Percentiles rank a stretch among this genome's conserved stretches.
phyloP scores from a whole-genome alignment of 2,888 invertebrate species.

The Dolichomitus sp. region DNA sequence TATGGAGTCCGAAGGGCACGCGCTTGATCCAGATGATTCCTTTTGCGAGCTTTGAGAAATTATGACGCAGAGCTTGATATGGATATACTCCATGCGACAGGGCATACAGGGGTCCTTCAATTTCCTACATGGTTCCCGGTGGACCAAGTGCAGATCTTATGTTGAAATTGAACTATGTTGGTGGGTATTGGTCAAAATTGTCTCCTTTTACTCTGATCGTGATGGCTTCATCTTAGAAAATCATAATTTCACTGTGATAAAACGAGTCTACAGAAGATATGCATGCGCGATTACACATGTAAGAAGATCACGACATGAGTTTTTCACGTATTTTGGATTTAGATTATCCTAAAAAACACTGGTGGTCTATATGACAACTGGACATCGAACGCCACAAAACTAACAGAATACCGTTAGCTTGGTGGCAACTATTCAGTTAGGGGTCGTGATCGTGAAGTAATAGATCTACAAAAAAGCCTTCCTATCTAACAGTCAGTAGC shows the following conservation, averaged over 20 bases:
- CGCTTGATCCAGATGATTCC: slow-evolving; percentile 50
- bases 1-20: slow-evolving; percentile 33
- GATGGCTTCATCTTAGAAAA: slow-evolving; percentile 9
- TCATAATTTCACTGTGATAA: background rate
- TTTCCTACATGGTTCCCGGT: slow-evolving; percentile 37
- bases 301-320: background rate
- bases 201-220: background rate
- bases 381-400: too few relatives aligned
- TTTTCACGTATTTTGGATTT: background rate
- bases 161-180: slow-evolving; percentile 45
- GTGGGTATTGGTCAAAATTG: slow-evolving; percentile 21
- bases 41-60: slow-evolving; percentile 34
- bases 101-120: too few relatives aligned
- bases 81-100: too few relatives aligned
- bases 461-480: too few relatives aligned
- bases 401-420: too few relatives aligned
- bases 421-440: too few relatives aligned
- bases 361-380: too few relatives aligned
- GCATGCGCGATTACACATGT: background rate
- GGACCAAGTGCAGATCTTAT: slow-evolving; percentile 2
- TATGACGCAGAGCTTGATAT: slow-evolving; percentile 34
- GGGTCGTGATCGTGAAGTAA: too few relatives aligned
- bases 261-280: too few relatives aligned
- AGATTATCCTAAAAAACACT: background rate
- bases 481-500: too few relatives aligned